A percentile compares a stretch with the other conserved stretches of the same genome.
phyloP scores from a whole-genome alignment of 2,113 vertebrate genomes.

The Amblyornis subalaris region DNA sequence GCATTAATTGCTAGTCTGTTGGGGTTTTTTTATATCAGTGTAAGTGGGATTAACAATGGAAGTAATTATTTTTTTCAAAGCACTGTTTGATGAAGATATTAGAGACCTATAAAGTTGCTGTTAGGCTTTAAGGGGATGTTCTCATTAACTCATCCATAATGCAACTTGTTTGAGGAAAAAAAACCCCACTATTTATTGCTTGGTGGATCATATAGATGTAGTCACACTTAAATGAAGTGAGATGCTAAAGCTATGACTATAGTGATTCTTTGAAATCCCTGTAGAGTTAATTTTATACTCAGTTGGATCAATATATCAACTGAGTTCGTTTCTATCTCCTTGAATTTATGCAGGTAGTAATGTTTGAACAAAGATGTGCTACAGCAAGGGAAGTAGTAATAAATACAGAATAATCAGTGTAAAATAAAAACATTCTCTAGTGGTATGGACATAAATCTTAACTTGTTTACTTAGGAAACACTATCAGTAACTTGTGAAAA shows the following conservation, averaged over 20 bases:
- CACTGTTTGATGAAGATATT: fast-evolving
- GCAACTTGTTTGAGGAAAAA: neutral
- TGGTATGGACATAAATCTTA: neutral
- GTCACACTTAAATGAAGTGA: neutral
- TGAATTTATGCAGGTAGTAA: neutral
- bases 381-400: neutral
- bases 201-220: neutral
- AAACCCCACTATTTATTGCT: neutral
- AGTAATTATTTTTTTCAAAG: neutral
- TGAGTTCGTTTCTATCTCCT: neutral
- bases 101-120: neutral
- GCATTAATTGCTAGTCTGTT: neutral
- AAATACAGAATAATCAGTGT: neutral
- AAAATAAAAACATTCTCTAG: neutral
- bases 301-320: neutral
- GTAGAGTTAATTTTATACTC: neutral
- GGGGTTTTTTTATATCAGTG: neutral
- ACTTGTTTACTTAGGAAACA: neutral
- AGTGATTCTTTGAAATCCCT: neutral
- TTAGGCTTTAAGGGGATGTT: neutral
- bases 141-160: neutral
- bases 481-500: neutral
- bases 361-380: neutral
- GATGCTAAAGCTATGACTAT: neutral
- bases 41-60: neutral